Base-by-base conservation (phyloP, 2,888 invertebrate genomes). In the Thereva nobilitata region DNA sequence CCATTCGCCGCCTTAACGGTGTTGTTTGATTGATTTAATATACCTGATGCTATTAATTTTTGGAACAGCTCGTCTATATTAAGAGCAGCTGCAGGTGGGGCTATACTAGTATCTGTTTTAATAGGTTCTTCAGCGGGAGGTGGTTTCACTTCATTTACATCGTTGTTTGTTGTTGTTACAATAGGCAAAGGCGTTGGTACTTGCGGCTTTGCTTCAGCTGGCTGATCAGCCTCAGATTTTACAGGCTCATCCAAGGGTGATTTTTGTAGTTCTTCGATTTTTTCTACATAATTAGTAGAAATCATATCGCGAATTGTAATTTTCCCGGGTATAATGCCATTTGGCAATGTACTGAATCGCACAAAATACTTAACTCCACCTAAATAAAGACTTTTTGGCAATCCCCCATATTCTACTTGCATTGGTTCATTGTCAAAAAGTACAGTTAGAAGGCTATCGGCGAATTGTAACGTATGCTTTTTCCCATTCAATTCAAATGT, bases 51-150 rank as follows among this genome's bases (percentile, higher is more conserved):
- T 1, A 95, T 88, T 5, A 97, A 81, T 78, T 93, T 92, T 70
- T 91, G 89, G 76, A 95, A 92, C 38, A 97, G 82, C 72, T 93
- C 92, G 69, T 86, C 89, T 35, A 97, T 90, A 75, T 94, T 92
- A 3, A 89, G 78, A 66, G 81, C 65, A 8, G 56, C 59, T 23
- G 67, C 44, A 4, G 55, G 55, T 84, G 84, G 1, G 84, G 84
- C 9, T 76, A 76, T 47, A 2, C 23, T 23, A 23, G 23, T 23
- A 23, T 23, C 23, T 1, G 23, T 23, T 23, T 23, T 23, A 23
- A 23, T 23, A 23, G 23, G 23, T 23, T 23, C 23, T 23, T 23
- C 23, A 82, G 84, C 85, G 83, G 0, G 84, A 3, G 87, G 84
- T 0, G 84, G 84, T 77, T 85, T 47, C 23, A 10, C 9, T 12